phyloP scores from a whole-genome alignment of 1,140 invertebrate species.

The Phthorimaea operculella region DNA sequence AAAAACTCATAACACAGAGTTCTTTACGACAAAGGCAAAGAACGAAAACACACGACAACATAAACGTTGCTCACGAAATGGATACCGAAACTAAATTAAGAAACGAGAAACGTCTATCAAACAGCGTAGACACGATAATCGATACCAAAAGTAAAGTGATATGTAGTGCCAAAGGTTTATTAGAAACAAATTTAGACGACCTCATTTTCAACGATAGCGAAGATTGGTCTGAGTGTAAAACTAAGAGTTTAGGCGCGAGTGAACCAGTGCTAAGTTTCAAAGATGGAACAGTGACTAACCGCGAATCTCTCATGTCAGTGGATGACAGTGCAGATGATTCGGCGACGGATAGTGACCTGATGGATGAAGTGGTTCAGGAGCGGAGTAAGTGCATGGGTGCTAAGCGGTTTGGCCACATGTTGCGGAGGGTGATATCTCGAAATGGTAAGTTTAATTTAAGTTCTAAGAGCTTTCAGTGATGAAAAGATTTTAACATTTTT shows the following conservation, averaged over 20 bases:
- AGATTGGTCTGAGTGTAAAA: conserved; percentile 35
- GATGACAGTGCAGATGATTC: conserved; percentile 52
- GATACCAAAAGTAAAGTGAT: conserved; percentile 58
- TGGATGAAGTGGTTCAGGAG: conserved; percentile 47
- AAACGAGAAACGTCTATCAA: conserved; percentile 47
- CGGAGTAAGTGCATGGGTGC: conserved; percentile 58
- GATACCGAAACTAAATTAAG: conserved; percentile 28
- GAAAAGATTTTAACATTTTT: no score
- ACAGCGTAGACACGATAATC: conserved; percentile 52
- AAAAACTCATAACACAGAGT: conserved; percentile 38
- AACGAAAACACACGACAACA: conserved; percentile 44
- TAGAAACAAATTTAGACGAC: conserved; percentile 66
- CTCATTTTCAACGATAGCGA: conserved; percentile 47
- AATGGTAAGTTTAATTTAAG: conserved; percentile 45
- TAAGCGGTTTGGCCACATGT: conserved; percentile 50
- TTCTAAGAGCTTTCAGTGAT: conserved; percentile 1
- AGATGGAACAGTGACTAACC: conserved; percentile 25
- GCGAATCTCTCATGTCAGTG: conserved; percentile 48
- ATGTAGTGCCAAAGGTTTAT: conserved; percentile 66
- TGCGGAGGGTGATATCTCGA: conserved; percentile 55
- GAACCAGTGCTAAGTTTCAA: conserved; percentile 47
- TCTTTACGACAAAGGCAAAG: conserved; percentile 48
- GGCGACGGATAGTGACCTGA: conserved; percentile 47
- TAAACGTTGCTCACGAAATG: conserved; percentile 27
- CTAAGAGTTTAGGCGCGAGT: conserved; percentile 55